Base-by-base conservation (phyloP, 2,888 invertebrate species). In the Eledona agricola region DNA sequence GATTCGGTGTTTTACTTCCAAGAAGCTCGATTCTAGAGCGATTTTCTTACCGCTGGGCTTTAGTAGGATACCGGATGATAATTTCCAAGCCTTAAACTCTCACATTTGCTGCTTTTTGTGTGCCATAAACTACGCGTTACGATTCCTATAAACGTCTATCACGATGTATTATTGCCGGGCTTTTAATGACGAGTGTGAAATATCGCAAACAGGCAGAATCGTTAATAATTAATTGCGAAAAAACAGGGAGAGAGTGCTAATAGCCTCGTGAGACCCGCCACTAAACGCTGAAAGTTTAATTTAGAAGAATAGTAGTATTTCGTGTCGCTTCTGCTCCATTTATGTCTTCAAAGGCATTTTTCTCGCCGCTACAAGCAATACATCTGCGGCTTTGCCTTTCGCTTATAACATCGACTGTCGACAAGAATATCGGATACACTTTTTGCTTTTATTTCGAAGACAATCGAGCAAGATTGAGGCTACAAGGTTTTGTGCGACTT, bases 201-300 rank as follows among this genome's bases (percentile, higher is more conserved):
- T 13, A 16, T 17, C 16, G 7, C 6, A 32, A 32, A 29, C 15
- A 17, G 34, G 7, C 2, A 19, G 15, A n/a, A 5, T n/a, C 20
- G 20, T 34, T 34, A 34, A 34, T 34, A 11, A 34, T 34, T 34
- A 11, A 34, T 20, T 4, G 2, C 7, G 17, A 31, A 31, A 31
- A 16, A 7, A 17, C n/a, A 10, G 12, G 16, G 16, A 9, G 23
- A 9, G 23, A 7, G 31, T 31, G 31, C 31, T 31, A 31, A 31
- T 31, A 31, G 31, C 17, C 31, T 31, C 31, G 31, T 17, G 7
- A 17, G 31, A 16, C 31, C 9, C n/a, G n/a, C n/a, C 15, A 17
- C 31, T 5, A 16, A 31, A n/a, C 17, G 16, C n/a, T 31, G 15
- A 31, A 31, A 31, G 2, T 31, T 31, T 31, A 31, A 29, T 29